Percentiles rank a stretch among this genome's conserved stretches.
phyloP scores from a whole-genome alignment of 2,888 invertebrate species.

The Unio delphinus region DNA sequence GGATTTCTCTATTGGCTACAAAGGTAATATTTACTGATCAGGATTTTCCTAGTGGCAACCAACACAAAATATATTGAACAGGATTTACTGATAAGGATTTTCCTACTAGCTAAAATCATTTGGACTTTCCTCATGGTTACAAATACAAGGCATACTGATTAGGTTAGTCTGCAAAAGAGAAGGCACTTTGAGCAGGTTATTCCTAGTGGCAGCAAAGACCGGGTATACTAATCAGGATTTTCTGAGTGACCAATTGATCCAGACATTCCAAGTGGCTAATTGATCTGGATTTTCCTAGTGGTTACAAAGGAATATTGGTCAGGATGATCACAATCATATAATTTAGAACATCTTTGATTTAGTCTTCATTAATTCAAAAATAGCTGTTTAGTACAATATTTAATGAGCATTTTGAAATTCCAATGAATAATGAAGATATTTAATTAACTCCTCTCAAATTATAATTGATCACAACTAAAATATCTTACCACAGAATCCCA shows the following conservation, averaged over 20 bases:
- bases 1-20: background rate
- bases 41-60: no score
- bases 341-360: no score
- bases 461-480: no score
- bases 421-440: no score
- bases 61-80: no score
- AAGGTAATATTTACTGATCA: no score
- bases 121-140: background rate
- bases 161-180: background rate
- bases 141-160: background rate
- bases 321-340: no score
- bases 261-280: background rate
- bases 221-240: background rate
- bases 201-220: constrained; percentile 83
- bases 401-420: no score
- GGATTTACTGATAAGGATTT: constrained; percentile 80
- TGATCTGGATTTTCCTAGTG: background rate
- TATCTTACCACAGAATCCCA: no score
- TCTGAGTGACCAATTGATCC: background rate
- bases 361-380: no score
- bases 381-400: no score
- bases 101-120: constrained; percentile 82
- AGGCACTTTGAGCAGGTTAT: constrained; percentile 75
- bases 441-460: no score
- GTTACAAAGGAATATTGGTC: background rate